A percentile compares a stretch with the other conserved stretches of the same genome.
These are phyloP conservation scores for Bothrops jararaca DNA, from an alignment of 2,113 vertebrate species.

Conservation along the genomic window DNA sequence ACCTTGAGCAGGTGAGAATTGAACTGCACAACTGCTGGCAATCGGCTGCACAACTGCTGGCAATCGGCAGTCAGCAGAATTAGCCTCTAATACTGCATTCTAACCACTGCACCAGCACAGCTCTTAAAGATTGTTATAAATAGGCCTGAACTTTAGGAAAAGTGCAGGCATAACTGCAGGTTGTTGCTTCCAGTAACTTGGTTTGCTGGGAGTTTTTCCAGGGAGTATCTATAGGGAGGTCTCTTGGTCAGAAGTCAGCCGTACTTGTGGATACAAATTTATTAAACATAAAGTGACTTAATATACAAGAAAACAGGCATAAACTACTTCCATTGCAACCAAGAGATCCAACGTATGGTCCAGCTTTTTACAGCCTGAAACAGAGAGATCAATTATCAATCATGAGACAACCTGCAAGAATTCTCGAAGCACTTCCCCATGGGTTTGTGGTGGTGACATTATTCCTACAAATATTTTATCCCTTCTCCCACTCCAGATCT, in stretches of 20 bases:
- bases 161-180: background rate
- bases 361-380: background rate
- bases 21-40: background rate
- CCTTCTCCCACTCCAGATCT: background rate
- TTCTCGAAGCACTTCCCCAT: background rate
- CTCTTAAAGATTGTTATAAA: background rate
- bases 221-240: background rate
- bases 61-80: background rate
- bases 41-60: background rate
- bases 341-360: background rate
- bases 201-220: background rate
- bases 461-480: background rate
- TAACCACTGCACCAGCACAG: background rate
- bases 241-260: background rate
- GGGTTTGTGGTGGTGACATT: background rate
- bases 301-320: background rate
- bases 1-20: background rate
- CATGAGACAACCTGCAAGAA: background rate
- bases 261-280: background rate
- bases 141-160: background rate
- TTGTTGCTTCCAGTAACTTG: background rate
- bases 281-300: background rate
- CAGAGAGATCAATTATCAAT: background rate
- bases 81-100: background rate
- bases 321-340: background rate